Evolutionary conservation across 1,140 invertebrate genomes (phyloP), one percentile per base, ranked within the genome.

Genomic region (Homarus americanus): DNA sequence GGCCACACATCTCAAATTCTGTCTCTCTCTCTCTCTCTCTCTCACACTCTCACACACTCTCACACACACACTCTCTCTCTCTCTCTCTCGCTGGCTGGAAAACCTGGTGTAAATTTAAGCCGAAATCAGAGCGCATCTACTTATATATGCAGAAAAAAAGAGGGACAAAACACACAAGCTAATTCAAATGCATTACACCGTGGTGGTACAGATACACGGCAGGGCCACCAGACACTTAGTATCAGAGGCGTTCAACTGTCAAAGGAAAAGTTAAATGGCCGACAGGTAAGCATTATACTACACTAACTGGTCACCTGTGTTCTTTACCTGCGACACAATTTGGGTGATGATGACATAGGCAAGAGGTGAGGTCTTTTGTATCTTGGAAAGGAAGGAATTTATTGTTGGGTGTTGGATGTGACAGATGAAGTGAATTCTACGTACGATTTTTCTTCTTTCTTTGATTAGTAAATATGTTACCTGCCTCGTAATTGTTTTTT

Each of bases 91-190:
- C 63, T 41, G 38, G 32, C 79, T 36, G 24, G 1, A 32, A 44
- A 72, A 66, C 28, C 58, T 28, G 38, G 82, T 84, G 82, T 58
- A 84, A 69, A 84, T 84, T 84, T 84, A 84, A 84, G 82, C 82
- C 38, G 40, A 84, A 84, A 84, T 84, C 82, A 84, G 82, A 84
- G 41, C 82, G 66, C 82, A 44, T 44, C 82, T 84, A 72, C 40
- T 84, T 84, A 32, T 41, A 36, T 72, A 84, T 84, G 82, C 82
- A 34, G 28, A 28, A 36, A 84, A 84, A 84, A 84, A 84, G 20
- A 36, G 63, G 63, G 63, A 41, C 82, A 84, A 72, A 84, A 84
- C 82, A 84, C 82, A 72, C 82, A 41, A n/a, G 82, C 53, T 84
- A 84, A 84, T 84, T 84, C 63, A 72, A 44, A 44, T 84, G 82